Evolutionary conservation across 2,113 vertebrate genomes (phyloP).

Genomic region (Hemiprocne comata): DNA sequence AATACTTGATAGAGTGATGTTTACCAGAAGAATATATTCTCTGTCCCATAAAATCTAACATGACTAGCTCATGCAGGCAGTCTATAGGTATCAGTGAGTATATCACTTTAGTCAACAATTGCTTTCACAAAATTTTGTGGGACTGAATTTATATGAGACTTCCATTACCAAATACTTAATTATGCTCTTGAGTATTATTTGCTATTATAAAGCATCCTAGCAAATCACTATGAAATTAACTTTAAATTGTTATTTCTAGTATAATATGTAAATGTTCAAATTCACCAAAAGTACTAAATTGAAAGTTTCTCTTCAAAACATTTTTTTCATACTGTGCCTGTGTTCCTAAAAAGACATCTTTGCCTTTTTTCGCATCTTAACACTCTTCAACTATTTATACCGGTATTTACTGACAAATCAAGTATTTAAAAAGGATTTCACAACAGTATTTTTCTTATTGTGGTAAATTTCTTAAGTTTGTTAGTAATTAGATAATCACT

Average conservation of each 20-base stretch:
- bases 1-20: neutral
- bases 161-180: neutral
- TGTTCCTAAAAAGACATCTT: neutral
- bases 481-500: neutral
- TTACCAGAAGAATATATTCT: neutral
- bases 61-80: neutral
- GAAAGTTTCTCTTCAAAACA: neutral
- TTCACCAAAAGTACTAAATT: neutral
- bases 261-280: neutral
- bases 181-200: neutral
- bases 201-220: neutral
- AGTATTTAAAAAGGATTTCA: neutral
- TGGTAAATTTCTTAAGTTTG: neutral
- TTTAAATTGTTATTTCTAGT: neutral
- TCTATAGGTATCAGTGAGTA: neutral
- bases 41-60: neutral
- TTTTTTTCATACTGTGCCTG: neutral
- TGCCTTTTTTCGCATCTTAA: neutral
- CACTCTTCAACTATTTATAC: neutral
- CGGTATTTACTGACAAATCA: neutral
- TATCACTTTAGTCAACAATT: neutral
- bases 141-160: neutral
- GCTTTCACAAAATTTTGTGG: neutral
- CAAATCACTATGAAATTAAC: neutral
- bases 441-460: neutral